Evolutionary conservation across 1,140 invertebrate genomes (phyloP), one percentile per base, ranked within the genome.

Genomic region (Lucilia sericata): DNA sequence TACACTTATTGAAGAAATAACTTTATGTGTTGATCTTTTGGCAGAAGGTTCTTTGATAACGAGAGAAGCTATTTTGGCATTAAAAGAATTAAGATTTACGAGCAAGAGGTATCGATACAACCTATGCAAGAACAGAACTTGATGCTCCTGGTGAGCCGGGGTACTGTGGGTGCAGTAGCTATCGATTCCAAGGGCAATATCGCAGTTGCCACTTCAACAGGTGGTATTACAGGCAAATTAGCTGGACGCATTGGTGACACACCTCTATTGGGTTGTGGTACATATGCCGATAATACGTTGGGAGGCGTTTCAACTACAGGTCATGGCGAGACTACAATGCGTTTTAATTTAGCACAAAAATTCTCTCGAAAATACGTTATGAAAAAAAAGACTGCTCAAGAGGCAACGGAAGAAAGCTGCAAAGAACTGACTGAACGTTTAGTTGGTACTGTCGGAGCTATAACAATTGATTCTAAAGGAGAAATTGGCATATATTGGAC

Each of bases 131-230:
- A 87, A 94, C 92, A 49, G 93, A 94, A 92, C 91, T 94, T 84
- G 92, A 92, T 83, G 85, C 83, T 14, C 42, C 21, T 21, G 91
- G 92, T 14, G 92, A 92, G 55, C 93, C 94, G 49, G 95, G n/a
- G 95, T 21, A 97, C 96, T 10, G 96, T 98, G 0, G 97, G 97
- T 2, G 96, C 96, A 74, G 95, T 98, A 13, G 96, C 95, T 10
- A 87, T 90, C 2, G 89, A 90, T 82, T 17, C 25, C 0, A 51
- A 81, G n/a, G 89, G 89, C 17, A 86, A 87, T 13, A 90, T 90
- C 55, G 89, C 88, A 30, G 89, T 82, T 5, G 89, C 86, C 51
- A 90, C 89, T 12, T 97, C 96, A 1, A 98, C 96, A 4, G 97
- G 97, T 19, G 96, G 97, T 19, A 95, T 95, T 81, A 96, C 94